Conservation (phyloP, 2,888 invertebrate species). For the Sinodicranocentrus sp. region DNA sequence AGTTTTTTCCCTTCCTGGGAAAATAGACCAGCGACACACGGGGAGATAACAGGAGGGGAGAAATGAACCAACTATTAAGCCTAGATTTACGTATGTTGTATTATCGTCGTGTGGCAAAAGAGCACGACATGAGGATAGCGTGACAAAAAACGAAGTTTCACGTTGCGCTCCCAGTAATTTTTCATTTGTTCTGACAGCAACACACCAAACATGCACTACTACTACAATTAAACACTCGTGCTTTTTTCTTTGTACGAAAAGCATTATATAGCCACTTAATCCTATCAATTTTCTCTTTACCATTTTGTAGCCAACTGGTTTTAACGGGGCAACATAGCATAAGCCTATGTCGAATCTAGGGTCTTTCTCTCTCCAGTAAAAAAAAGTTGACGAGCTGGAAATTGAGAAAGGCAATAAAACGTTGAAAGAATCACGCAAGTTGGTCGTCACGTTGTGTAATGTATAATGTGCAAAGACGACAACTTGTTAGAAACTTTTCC, state of each 20-base stretch:
- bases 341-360: no score
- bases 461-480: neutral
- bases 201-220: constrained; percentile 43
- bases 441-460: constrained; percentile 22
- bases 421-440: constrained; percentile 51
- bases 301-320: no score
- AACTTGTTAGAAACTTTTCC: no score
- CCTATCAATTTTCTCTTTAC: constrained; percentile 32
- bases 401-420: constrained; percentile 56
- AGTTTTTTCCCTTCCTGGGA: neutral
- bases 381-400: constrained; percentile 18
- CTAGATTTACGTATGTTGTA: neutral
- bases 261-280: constrained; percentile 22
- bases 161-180: constrained; percentile 44
- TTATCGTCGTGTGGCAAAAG: no score
- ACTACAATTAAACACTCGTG: constrained; percentile 47
- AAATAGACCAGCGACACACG: neutral
- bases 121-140: constrained; percentile 19
- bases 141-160: constrained; percentile 46
- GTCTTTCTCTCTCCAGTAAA: neutral
- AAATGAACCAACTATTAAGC: no score
- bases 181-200: constrained; percentile 52
- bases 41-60: no score
- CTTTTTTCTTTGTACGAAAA: neutral
- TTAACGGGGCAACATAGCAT: no score